Conservation (phyloP, 2,113 vertebrate species). For the Bubo blakistoni region DNA sequence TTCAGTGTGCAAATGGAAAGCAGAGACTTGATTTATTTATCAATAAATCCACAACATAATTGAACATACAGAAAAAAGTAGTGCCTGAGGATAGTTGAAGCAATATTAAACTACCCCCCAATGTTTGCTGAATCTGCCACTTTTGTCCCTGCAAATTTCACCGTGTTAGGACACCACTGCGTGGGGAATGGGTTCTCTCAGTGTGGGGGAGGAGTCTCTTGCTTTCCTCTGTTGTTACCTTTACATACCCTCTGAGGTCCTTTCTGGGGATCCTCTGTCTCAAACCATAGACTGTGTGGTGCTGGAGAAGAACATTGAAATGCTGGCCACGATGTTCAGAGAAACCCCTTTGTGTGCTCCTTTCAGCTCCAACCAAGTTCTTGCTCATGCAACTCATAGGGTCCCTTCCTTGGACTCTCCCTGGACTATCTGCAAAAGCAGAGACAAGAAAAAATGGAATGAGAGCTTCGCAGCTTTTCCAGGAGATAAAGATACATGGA, state of each 20-base stretch:
- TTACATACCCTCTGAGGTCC: not conserved
- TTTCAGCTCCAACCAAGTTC: not conserved
- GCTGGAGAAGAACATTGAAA: not conserved
- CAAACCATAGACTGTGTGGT: not conserved
- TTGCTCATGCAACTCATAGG: not conserved
- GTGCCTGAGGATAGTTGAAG: not conserved
- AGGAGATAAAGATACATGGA: not conserved
- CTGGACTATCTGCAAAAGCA: not conserved
- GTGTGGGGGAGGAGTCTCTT: not conserved
- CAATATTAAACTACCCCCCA: slow-evolving; percentile 15
- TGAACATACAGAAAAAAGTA: not conserved
- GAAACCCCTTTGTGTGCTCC: not conserved
- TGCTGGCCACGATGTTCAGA: not conserved
- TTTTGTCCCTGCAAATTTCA: slow-evolving; percentile 18
- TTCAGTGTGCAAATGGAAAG: slow-evolving; percentile 3
- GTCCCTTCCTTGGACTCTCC: not conserved
- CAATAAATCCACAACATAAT: slow-evolving; percentile 42
- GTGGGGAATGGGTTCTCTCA: not conserved
- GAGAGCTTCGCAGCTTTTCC: not conserved
- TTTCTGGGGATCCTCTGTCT: not conserved
- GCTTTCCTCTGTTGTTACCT: not conserved
- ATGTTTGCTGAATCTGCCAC: slow-evolving; percentile 31
- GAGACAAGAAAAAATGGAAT: not conserved
- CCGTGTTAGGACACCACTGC: not conserved
- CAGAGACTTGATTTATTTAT: slow-evolving; percentile 52